Evolutionary conservation across 2,888 invertebrate species (phyloP), one percentile per base, ranked within the genome.

Genomic region (Volucella inflata): DNA sequence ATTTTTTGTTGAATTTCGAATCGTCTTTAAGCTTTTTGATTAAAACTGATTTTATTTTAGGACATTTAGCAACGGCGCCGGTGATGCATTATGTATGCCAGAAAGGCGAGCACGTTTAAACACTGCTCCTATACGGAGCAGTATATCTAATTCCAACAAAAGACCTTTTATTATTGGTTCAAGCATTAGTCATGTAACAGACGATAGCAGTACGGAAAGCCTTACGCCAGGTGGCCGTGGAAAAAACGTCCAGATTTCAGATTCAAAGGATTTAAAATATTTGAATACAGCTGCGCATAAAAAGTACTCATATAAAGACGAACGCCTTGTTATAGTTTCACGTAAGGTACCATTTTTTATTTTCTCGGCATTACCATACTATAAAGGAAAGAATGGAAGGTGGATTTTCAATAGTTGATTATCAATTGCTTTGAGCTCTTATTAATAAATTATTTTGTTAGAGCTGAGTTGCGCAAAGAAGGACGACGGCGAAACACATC

Each of bases 331-430:
- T 76, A 94, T 98, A 92, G 95, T 97, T 48, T 95, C 97, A 65
- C 93, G 95, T 8, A 95, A 95, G 89, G 95, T 95, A 76, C 98
- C 98, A 44, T 96, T 98, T 93, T 94, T 96, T 88, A 94, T 98
- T 83, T 98, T 96, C 91, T 98, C 98, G 48, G 95, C 96, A 72
- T 94, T 98, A 90, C 97, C 98, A 44, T 98, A 97, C 91, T 95
- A 94, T 75, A 95, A 95, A 91, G 94, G 94, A 88, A 94, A 95
- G 79, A 94, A 92, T 90, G 93, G 93, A 88, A 93, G 95, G 95
- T 95, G 90, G 30, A 91, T 92, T 90, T 4, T 10, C 17, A 14
- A 48, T 12, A n/a, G 1, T 2, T 59, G 72, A 46, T 4, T 8
- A 48, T 17, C 30, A 6, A 51, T 72, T 68, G 16, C 65, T 50